phyloP scores from a whole-genome alignment of 2,888 invertebrate genomes.

The Acleris literana region DNA sequence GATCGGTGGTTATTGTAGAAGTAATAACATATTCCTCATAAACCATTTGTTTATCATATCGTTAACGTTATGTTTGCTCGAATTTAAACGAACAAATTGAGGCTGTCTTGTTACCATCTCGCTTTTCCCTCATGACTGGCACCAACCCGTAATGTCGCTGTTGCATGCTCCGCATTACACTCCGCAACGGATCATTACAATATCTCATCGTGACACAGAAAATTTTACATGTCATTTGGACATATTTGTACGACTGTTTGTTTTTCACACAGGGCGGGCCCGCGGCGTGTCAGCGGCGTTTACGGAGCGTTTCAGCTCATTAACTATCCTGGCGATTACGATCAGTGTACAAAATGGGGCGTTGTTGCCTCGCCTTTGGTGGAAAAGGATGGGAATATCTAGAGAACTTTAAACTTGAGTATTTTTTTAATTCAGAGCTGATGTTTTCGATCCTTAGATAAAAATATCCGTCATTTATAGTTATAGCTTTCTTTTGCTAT shows the following conservation, averaged over 20 bases:
- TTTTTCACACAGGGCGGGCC: conserved; percentile 76
- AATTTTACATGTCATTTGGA: conserved; percentile 81
- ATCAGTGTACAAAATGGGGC: conserved; percentile 44
- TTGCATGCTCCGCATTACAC: conserved; percentile 77
- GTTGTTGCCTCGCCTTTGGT: too few relatives aligned
- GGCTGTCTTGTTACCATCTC: not conserved
- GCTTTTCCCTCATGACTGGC: not conserved
- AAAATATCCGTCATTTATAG: too few relatives aligned
- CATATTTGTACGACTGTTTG: conserved; percentile 77
- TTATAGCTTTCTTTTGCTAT: too few relatives aligned
- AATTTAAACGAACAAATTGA: too few relatives aligned
- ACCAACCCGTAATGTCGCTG: conserved; percentile 57
- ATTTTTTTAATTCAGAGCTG: too few relatives aligned
- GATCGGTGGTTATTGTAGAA: too few relatives aligned
- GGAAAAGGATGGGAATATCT: too few relatives aligned
- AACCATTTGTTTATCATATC: too few relatives aligned
- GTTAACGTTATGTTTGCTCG: too few relatives aligned
- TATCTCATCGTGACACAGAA: conserved; percentile 82
- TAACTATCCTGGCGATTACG: conserved; percentile 57
- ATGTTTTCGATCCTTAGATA: too few relatives aligned
- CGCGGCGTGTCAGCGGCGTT: conserved; percentile 62
- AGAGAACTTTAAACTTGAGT: too few relatives aligned
- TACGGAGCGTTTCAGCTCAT: conserved; percentile 61
- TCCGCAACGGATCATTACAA: conserved; percentile 82
- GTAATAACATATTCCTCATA: too few relatives aligned